Conservation (phyloP, 2,888 invertebrate genomes). For the Leptodirus hochenwartii region DNA sequence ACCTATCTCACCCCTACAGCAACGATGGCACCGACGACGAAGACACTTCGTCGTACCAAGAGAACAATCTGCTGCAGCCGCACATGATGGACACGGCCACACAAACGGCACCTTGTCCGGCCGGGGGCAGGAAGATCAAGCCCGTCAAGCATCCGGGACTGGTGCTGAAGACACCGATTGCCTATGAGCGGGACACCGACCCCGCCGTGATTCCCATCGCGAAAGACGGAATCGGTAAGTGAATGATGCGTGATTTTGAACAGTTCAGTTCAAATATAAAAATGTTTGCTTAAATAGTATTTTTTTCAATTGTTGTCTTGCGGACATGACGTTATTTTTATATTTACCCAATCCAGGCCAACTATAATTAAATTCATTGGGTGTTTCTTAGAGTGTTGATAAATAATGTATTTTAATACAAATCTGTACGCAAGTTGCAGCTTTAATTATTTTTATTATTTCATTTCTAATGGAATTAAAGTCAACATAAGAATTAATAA, state of each 20-base stretch:
- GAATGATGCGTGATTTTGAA: conserved; percentile 21
- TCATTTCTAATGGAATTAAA: too few relatives aligned
- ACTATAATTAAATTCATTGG: too few relatives aligned
- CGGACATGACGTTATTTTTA: too few relatives aligned
- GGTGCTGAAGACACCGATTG: conserved; percentile 58
- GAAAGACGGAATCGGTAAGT: conserved; percentile 73
- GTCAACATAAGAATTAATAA: too few relatives aligned
- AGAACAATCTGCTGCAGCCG: conserved; percentile 25
- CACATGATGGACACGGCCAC: conserved; percentile 34
- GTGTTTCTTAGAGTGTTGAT: too few relatives aligned
- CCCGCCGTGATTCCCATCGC: conserved; percentile 73
- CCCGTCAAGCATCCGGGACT: conserved; percentile 56
- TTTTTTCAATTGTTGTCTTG: conserved; percentile 10
- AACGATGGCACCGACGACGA: conserved; percentile 31
- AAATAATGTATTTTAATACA: too few relatives aligned
- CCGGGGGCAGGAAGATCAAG: conserved; percentile 49
- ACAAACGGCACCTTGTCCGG: conserved; percentile 33
- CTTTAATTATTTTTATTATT: too few relatives aligned
- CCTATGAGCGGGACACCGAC: conserved; percentile 55
- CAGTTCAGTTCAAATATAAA: too few relatives aligned
- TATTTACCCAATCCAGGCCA: too few relatives aligned
- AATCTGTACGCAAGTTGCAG: too few relatives aligned
- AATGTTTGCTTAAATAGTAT: too few relatives aligned
- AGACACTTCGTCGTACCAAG: conserved; percentile 21
- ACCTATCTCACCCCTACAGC: not conserved